Evolutionary conservation across 53 echinoderm and acorn worm genomes (phyloP), one percentile per base, ranked within the genome.

Genomic region (Mesocentrotus franciscanus): DNA sequence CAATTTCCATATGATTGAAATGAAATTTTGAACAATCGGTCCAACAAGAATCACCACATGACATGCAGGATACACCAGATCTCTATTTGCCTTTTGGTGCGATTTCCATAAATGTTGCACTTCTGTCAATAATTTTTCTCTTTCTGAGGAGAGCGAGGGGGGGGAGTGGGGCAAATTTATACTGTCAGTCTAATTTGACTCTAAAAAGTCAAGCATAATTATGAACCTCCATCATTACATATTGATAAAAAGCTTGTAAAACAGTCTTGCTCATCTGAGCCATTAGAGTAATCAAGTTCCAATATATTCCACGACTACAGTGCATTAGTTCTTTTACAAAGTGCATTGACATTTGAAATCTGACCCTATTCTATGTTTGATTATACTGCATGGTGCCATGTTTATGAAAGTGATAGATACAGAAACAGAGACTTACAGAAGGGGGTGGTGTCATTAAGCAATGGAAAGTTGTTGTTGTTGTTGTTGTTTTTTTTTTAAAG

Each of bases 261-360:
- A 84, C 13, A 87, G 56, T 58, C 87, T 87, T 12, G 34, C 87
- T 87, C 58, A 39, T 57, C 39, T 4, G 39, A 87, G 58, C 87
- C 27, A 87, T 84, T 49, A 36, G 22, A 42, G 49, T 42, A 49
- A 42, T 58, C 11, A 27, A 58, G 12, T 87, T 12, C 87, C 26
- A 17, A 58, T 11, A 58, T 57, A 87, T 27, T 87, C 57, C 57
- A 57, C 8, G 85, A 85, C 85, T n/a, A 10, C n/a, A 58, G 33
- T 42, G 27, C 56, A 84, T n/a, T 29, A n/a, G 57, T 58, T 10
- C 58, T 59, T 57, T 27, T 39, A 18, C 0, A 87, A 87, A 87
- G 87, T 87, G 9, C 87, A 57, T n/a, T 87, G 87, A 87, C 87
- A 58, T 87, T 87, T 58, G 87, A 39, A 49, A 84, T 84, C 39